Evolutionary conservation across 1,140 invertebrate species (phyloP).

Genomic region (Charaxes varanes): DNA sequence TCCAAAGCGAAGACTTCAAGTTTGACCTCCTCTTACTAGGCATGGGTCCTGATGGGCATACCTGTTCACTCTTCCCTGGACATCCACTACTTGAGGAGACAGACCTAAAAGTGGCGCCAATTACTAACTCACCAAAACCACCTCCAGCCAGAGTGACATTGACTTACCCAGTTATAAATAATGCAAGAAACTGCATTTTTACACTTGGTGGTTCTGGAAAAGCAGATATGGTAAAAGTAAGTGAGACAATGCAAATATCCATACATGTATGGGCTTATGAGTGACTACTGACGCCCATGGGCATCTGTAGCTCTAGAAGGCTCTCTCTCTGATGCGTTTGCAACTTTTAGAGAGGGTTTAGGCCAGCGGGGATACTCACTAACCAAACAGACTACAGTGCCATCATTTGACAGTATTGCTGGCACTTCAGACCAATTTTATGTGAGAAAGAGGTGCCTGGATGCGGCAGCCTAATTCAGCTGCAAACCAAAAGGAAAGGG

Average conservation of each 20-base stretch:
- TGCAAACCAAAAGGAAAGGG: no score
- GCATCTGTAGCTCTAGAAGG: no score
- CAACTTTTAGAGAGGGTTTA: no score
- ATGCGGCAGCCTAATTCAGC: no score
- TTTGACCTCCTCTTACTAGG: conserved; percentile 95
- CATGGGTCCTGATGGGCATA: conserved; percentile 99
- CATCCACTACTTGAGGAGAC: conserved; percentile 83
- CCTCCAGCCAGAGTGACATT: conserved; percentile 93
- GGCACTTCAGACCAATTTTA: no score
- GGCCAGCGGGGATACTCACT: no score
- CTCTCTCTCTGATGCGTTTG: no score
- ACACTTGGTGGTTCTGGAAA: conserved; percentile 89
- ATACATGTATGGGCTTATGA: no score
- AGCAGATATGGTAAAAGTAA: conserved; percentile 91
- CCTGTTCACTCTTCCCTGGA: conserved; percentile 96
- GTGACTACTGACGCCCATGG: no score
- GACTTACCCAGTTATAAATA: conserved; percentile 94
- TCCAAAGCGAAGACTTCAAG: conserved; percentile 76
- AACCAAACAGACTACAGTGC: no score
- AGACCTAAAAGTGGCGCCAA: conserved; percentile 84
- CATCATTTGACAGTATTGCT: no score
- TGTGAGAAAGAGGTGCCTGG: no score
- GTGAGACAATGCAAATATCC: conserved; percentile 9
- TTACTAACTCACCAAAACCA: conserved; percentile 96
- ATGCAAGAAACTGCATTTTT: conserved; percentile 89